These are phyloP conservation scores for Apodemia zela DNA, from an alignment of 2,888 invertebrate species.

Conservation along the genomic window DNA sequence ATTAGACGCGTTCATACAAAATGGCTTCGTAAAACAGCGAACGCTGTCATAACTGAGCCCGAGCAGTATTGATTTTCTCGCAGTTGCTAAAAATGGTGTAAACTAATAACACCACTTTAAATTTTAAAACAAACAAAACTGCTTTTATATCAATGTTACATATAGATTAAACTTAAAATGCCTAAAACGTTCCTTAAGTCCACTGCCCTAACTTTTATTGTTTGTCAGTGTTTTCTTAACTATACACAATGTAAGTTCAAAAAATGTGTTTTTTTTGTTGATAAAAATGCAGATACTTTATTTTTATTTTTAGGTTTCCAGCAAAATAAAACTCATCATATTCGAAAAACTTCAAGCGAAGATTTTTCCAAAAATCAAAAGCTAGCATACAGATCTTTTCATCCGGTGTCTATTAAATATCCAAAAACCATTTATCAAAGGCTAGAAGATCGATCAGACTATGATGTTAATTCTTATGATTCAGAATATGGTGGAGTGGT, in stretches of 20 bases:
- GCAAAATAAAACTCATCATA: conserved; percentile 59
- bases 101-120: too few relatives aligned
- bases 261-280: conserved; percentile 2
- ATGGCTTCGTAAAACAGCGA: neutral
- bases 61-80: conserved; percentile 3
- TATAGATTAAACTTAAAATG: conserved; percentile 10
- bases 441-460: conserved; percentile 58
- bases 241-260: conserved; percentile 19
- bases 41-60: neutral
- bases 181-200: conserved; percentile 16
- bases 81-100: neutral
- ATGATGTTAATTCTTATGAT: conserved; percentile 68
- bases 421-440: conserved; percentile 58
- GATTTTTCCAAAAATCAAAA: conserved; percentile 55
- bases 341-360: conserved; percentile 45
- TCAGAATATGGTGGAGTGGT: conserved; percentile 71
- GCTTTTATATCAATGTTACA: neutral
- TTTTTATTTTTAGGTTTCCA: conserved; percentile 46
- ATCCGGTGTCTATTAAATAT: conserved; percentile 59
- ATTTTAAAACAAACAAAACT: conserved; percentile 8
- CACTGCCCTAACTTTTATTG: conserved; percentile 15
- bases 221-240: conserved; percentile 19
- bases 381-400: conserved; percentile 58
- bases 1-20: neutral
- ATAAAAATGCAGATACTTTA: conserved; percentile 13